Evolutionary conservation across 2,797 vertebrate species (phyloP), one percentile per base, ranked within the genome.

Genomic region (Capromys pilorides): DNA sequence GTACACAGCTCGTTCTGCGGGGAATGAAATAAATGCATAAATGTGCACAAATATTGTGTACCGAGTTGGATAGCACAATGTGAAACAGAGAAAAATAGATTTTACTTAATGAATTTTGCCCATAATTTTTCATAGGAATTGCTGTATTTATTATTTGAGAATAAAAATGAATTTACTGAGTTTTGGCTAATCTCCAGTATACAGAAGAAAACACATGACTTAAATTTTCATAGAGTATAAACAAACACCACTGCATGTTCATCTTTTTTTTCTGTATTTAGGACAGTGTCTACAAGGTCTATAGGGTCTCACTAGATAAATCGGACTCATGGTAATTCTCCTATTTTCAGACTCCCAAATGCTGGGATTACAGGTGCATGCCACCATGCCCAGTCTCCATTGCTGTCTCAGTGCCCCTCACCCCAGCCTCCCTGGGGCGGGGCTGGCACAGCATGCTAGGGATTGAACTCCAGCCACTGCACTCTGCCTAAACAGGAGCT

Each of bases 61-160:
- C 31, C 61, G 3, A 86, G 31, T 21, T 69, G 57, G n/a, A 73
- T 62, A 71, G 36, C 22, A 31, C 41, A 83, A 73, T 59, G 19
- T 33, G 66, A 93, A 92, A 21, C 36, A 41, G 86, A 95, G 93
- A 90, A 89, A 78, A 59, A 5, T 2, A 89, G 22, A 57, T 73
- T 67, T 36, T 86, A 92, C 67, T 36, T 93, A 90, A 88, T 73
- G 14, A 85, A n/a, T 57, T 83, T 57, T 83, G 77, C 41, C 69
- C 54, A 75, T 51, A 61, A 80, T 89, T 75, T 87, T 86, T 45
- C 69, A 73, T 2, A 94, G 93, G 93, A 84, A 92, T 88, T 13
- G 59, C 24, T 92, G 21, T 3, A 73, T 81, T 69, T 5, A 71
- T 81, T 69, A 69, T 45, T 77, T 13, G 8, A 49, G 69, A 89